These are phyloP conservation scores for Papilio polyxenes DNA, from an alignment of 1,140 invertebrate species.

Conservation along the genomic window DNA sequence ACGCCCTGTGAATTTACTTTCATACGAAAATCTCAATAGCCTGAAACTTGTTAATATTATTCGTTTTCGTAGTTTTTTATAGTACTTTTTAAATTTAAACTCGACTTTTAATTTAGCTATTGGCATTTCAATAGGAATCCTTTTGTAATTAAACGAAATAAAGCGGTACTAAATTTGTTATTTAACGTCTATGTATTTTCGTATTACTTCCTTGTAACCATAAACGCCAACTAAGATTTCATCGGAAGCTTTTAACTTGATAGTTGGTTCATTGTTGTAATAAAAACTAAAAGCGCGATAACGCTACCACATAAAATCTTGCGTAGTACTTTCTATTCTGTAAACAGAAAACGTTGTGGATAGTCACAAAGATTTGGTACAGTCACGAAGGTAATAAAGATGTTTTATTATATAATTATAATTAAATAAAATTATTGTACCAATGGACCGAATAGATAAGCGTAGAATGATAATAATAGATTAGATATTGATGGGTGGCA, in stretches of 20 bases:
- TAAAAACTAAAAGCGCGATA: constrained; percentile 37
- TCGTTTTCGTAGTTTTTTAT: too few relatives aligned
- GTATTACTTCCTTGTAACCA: constrained; percentile 30
- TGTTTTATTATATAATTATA: neutral
- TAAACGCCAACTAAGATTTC: constrained; percentile 37
- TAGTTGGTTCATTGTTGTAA: constrained; percentile 33
- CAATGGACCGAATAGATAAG: neutral
- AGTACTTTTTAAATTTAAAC: too few relatives aligned
- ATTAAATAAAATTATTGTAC: neutral
- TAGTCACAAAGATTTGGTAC: constrained; percentile 4
- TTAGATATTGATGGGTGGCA: neutral
- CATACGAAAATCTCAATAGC: too few relatives aligned
- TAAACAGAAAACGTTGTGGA: neutral
- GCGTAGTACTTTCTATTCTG: neutral
- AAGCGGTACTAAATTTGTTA: constrained; percentile 25
- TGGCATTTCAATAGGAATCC: neutral
- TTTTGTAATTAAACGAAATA: neutral
- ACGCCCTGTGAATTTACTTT: too few relatives aligned
- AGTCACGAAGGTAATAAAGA: constrained; percentile 20
- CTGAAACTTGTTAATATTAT: too few relatives aligned
- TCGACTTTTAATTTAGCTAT: neutral
- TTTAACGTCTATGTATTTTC: constrained; percentile 14
- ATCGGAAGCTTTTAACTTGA: constrained; percentile 37
- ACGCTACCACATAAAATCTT: constrained; percentile 22
- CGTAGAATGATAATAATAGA: neutral